Conservation (phyloP, 1,140 invertebrate species). For the Hetaerina americana region DNA sequence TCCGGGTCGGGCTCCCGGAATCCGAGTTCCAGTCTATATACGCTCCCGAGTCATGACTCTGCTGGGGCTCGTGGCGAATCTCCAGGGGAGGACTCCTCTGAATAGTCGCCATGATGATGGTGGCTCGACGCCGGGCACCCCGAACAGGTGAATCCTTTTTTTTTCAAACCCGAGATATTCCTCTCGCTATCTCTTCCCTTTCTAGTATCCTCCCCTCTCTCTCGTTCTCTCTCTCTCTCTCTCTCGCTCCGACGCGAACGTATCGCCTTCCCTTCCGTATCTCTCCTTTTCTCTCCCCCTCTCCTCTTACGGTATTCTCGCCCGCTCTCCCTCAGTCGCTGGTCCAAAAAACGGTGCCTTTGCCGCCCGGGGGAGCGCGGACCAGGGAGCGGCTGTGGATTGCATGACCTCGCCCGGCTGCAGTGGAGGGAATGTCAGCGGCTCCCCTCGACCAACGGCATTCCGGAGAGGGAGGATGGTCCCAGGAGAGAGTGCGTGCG, state of each 20-base stretch:
- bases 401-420: background rate
- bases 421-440: background rate
- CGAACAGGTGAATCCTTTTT: too few relatives aligned
- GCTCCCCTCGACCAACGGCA: background rate
- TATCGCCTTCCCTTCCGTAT: background rate
- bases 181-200: too few relatives aligned
- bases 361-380: background rate
- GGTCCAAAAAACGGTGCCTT: background rate
- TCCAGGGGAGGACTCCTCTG: slow-evolving; percentile 13
- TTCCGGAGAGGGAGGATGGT: background rate
- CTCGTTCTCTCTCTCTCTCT: background rate
- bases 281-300: background rate
- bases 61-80: slow-evolving; percentile 19
- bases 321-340: background rate
- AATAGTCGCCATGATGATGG: slow-evolving; percentile 3
- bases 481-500: background rate
- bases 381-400: background rate
- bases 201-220: background rate
- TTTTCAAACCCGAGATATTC: too few relatives aligned
- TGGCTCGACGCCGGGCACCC: background rate
- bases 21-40: slow-evolving; percentile 22
- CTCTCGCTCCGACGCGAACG: too few relatives aligned
- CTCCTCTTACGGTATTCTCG: too few relatives aligned
- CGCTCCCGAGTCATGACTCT: slow-evolving; percentile 23
- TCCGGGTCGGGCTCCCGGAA: slow-evolving; percentile 13